Conservation (phyloP, 2,888 invertebrate species). For the Hofmannophila pseudospretella region DNA sequence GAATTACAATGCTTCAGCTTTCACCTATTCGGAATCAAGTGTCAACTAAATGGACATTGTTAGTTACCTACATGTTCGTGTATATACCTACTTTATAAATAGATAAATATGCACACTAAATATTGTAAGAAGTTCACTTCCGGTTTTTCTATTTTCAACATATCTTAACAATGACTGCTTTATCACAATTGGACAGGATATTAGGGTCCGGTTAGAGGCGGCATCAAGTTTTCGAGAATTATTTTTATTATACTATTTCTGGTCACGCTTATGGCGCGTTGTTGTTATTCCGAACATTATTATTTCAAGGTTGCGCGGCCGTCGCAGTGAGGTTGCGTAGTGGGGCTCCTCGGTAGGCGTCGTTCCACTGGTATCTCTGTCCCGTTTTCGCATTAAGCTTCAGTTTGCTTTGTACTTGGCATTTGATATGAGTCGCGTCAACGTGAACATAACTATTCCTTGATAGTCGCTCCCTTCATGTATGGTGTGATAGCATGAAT, state of each 20-base stretch:
- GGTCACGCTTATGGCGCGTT: conserved; percentile 76
- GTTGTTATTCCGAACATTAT: conserved; percentile 77
- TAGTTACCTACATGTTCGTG: background rate
- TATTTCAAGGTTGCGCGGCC: conserved; percentile 77
- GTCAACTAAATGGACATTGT: conserved; percentile 28
- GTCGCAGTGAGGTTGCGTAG: conserved; percentile 62
- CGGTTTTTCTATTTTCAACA: conserved; percentile 9
- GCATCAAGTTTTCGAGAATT: conserved; percentile 60
- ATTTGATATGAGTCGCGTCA: conserved; percentile 61
- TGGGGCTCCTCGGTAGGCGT: conserved; percentile 76
- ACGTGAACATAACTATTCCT: conserved; percentile 55
- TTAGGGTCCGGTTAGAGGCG: conserved; percentile 31
- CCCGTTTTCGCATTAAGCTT: conserved; percentile 69
- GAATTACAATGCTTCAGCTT: conserved; percentile 52
- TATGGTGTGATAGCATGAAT: conserved; percentile 27
- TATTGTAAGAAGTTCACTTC: conserved; percentile 12
- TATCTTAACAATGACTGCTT: background rate
- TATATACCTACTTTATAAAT: background rate
- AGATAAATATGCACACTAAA: conserved; percentile 1
- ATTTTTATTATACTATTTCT: conserved; percentile 71
- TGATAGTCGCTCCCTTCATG: conserved; percentile 49
- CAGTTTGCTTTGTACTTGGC: conserved; percentile 60
- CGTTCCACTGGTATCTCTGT: conserved; percentile 67
- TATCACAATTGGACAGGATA: conserved; percentile 34
- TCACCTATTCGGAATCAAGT: conserved; percentile 56